phyloP scores from a whole-genome alignment of 2,113 vertebrate genomes.

The Gymnarchus niloticus region DNA sequence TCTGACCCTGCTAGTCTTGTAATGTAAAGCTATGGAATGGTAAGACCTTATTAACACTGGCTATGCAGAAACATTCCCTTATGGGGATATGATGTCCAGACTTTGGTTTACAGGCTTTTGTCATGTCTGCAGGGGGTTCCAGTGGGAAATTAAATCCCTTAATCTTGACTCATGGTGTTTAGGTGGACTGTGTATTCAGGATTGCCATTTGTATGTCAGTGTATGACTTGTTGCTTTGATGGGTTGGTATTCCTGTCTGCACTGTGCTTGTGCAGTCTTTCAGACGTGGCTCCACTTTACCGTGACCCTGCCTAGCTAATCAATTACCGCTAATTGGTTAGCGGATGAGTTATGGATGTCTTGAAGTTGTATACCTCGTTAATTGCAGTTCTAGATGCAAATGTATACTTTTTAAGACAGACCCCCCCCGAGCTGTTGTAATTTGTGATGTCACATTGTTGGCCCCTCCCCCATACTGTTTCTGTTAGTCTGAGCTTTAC shows the following conservation, averaged over 20 bases:
- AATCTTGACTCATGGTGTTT: background rate
- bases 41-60: background rate
- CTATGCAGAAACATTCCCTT: background rate
- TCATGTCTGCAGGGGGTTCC: background rate
- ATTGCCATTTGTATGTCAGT: background rate
- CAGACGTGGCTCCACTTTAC: background rate
- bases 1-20: no score
- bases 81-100: background rate
- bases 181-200: background rate
- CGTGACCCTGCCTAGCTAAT: background rate
- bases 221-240: background rate
- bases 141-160: background rate
- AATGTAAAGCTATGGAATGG: background rate
- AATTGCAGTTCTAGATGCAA: background rate
- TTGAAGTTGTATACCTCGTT: background rate
- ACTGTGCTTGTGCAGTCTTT: background rate
- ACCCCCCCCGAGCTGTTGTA: no score
- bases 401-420: background rate
- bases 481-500: conserved; percentile 11
- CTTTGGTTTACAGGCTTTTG: background rate
- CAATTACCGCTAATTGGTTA: no score
- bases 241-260: background rate
- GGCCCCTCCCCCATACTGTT: no score
- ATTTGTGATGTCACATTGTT: background rate
- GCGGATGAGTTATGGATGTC: background rate